Evolutionary conservation across 2,888 invertebrate genomes (phyloP).

Genomic region (Phania funesta): DNA sequence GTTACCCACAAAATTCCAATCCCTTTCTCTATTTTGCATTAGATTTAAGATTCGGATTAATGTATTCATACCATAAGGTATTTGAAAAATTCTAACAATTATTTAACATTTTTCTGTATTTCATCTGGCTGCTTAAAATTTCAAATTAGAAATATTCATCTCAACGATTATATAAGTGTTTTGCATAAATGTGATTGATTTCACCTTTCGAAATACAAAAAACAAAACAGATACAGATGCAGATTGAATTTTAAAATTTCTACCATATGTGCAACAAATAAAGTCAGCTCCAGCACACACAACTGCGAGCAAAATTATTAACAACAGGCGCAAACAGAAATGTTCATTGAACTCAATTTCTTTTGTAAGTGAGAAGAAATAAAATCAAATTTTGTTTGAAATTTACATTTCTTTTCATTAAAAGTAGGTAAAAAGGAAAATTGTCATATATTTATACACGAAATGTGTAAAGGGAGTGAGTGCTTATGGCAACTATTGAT

Average conservation of each 20-base stretch:
- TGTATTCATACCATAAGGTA: slow-evolving; percentile 50
- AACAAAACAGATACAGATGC: background rate
- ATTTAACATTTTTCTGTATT: slow-evolving; percentile 55
- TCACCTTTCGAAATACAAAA: slow-evolving; percentile 23
- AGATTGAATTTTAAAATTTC: background rate
- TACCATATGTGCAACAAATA: slow-evolving; percentile 15
- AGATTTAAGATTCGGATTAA: slow-evolving; percentile 51
- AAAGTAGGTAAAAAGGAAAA: slow-evolving; percentile 21
- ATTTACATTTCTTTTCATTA: slow-evolving; percentile 53
- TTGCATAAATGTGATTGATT: slow-evolving; percentile 68
- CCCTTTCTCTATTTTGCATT: slow-evolving; percentile 23
- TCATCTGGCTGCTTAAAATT: slow-evolving; percentile 28
- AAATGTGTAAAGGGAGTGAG: background rate
- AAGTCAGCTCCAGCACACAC: background rate
- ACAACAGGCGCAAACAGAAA: slow-evolving; percentile 9
- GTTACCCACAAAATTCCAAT: slow-evolving; percentile 1
- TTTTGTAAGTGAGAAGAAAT: slow-evolving; percentile 9
- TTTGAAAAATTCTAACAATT: slow-evolving; percentile 44
- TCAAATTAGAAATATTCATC: slow-evolving; percentile 26
- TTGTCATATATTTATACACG: background rate
- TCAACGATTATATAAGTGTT: slow-evolving; percentile 62
- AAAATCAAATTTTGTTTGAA: slow-evolving; percentile 28
- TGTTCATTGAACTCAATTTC: slow-evolving; percentile 41
- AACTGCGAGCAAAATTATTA: background rate
- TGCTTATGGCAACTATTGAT: slow-evolving; percentile 34